These are phyloP conservation scores for Bombus balteatus DNA, from an alignment of 1,140 invertebrate genomes.

Conservation along the genomic window DNA sequence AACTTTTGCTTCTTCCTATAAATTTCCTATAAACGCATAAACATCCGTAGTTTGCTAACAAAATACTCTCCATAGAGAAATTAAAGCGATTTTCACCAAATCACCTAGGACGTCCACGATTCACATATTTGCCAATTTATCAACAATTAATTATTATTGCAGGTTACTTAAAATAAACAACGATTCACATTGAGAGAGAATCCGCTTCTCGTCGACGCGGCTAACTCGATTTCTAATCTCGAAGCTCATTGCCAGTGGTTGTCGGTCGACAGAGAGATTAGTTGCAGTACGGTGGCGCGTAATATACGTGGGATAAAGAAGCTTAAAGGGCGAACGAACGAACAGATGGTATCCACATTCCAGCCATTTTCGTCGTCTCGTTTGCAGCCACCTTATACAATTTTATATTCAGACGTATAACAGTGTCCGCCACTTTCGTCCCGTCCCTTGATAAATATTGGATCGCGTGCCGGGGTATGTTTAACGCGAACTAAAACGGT, in stretches of 20 bases:
- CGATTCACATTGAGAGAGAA: not conserved
- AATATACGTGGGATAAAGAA: constrained; percentile 20
- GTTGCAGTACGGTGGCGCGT: constrained; percentile 3
- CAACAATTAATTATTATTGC: not conserved
- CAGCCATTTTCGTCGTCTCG: constrained; percentile 6
- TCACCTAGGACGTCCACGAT: too few species aligned
- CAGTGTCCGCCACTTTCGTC: constrained; percentile 30
- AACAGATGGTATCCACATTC: constrained; percentile 39
- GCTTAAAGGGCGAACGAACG: not conserved
- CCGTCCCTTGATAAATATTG: constrained; percentile 15
- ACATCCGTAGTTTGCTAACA: not conserved
- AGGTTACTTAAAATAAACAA: not conserved
- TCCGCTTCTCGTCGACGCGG: not conserved
- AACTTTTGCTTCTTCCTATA: too few species aligned
- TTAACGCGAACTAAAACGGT: not conserved
- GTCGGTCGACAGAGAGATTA: constrained; percentile 19
- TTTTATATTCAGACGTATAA: constrained; percentile 33
- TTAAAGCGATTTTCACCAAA: not conserved
- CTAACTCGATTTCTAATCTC: constrained; percentile 28
- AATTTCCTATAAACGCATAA: too few species aligned
- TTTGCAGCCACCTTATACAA: constrained; percentile 16
- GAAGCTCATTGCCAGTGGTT: not conserved
- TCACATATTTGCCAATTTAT: not conserved
- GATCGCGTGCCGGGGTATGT: constrained; percentile 19
- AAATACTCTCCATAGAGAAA: not conserved